Base-by-base conservation (phyloP, 2,888 invertebrate species). In the Pterostichus niger region DNA sequence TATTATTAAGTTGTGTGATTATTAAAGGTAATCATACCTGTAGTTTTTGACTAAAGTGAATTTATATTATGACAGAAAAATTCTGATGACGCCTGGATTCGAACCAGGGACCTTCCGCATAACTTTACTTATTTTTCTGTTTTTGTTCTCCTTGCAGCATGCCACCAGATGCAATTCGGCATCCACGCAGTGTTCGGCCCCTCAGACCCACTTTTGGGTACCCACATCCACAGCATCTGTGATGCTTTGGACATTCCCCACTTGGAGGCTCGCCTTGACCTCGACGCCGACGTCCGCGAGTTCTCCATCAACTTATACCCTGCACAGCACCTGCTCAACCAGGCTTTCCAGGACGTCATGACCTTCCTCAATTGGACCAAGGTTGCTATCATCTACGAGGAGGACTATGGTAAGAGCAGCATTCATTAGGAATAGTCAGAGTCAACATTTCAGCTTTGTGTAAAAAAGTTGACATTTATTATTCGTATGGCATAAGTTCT, bases 231-330 rank as follows among this genome's bases (percentile, higher is more conserved):
- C 88, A 95, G 95, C 75, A 94, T 96, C 86, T 96, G 96, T 88
- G 95, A 95, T 88, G 94, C 95, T 15, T 91, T 96, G 84, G 95
- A 96, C 89, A 94, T 96, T 86, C 96, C 96, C 56, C 95, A 96
- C 90, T 90, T 96, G 85, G 95, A 95, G 89, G 93, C 94, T 80
- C 91, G 94, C 85, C 90, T 94, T 85, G 93, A 93, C 88, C 89
- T 92, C 86, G 92, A 93, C 86, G 89, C 91, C 76, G 92, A 92
- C 85, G 90, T 91, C 85, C 92, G 92, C 86, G 93, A 94, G 89
- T 95, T 95, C 89, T 95, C 95, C 73, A 94, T 96, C 88, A 96
- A 96, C 89, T 90, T 96, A 61, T 93, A 95, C 90, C 96, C 96
- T 64, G 93, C 95, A 86, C 94, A 95, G 89, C 91, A 91, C 85